Evolutionary conservation across 2,888 invertebrate genomes (phyloP), one percentile per base, ranked within the genome.

Genomic region (Linhomoeus sp.): DNA sequence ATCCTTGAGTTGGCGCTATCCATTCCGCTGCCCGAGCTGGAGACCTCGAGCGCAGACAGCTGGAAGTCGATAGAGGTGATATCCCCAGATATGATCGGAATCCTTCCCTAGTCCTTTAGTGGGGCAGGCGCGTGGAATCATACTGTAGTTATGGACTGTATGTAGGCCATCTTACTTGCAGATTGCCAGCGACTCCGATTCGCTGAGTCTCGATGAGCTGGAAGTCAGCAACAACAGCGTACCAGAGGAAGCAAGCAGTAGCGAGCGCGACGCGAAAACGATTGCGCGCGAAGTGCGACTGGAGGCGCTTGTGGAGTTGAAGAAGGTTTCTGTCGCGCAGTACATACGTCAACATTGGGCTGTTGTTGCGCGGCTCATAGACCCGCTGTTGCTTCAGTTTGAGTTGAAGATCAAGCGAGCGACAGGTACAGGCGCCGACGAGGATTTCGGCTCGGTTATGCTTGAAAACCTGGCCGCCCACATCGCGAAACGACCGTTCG

Each of bases 401-500:
- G 60, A 60, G 38, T 47, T 66, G 46, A 59, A 59, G 46, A 50
- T 63, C 39, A 45, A 63, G 3, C 63, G 66, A 46, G 64, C 60
- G 15, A 59, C 58, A 37, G 54, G n/a, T n/a, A n/a, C n/a, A n/a
- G n/a, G 17, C 51, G 57, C 53, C 49, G 23, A 41, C 19, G 46
- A 53, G 29, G 39, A 81, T 14, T 20, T 39, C 56, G 62, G 80
- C 0, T 73, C 74, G 20, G 73, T 86, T 47, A 73, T 77, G 40
- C 67, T 87, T 0, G 68, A 76, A 1, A 73, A 76, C 3, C 65
- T 90, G 29, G 81, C 83, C 55, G 73, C 80, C 15, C 75, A 75
- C 24, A 72, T 85, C 51, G 70, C 75, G 3, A 80, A 85, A 65
- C 75, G 80, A 54, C 85, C 85, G 0, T 81, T 74, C 59, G 78